phyloP scores from a whole-genome alignment of 1,140 invertebrate genomes.

The Contarinia nasturtii region DNA sequence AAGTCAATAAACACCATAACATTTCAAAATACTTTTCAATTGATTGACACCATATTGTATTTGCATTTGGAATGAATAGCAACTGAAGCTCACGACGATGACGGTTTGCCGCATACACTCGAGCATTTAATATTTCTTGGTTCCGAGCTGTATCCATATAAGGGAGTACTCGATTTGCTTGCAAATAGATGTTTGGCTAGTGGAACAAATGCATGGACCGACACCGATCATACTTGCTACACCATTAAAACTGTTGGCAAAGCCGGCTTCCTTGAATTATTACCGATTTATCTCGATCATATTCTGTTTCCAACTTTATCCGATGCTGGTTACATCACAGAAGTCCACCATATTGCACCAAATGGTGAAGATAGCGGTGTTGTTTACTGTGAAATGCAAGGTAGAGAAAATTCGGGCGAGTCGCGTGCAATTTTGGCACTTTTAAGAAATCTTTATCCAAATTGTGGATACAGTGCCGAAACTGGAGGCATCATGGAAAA shows the following conservation, averaged over 20 bases:
- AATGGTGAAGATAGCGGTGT: conserved; percentile 79
- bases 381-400: conserved; percentile 89
- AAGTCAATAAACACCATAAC: no score
- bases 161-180: conserved; percentile 70
- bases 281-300: conserved; percentile 83
- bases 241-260: conserved; percentile 72
- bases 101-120: conserved; percentile 80
- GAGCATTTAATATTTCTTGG: conserved; percentile 86
- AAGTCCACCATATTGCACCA: conserved; percentile 80
- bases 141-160: conserved; percentile 76
- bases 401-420: conserved; percentile 62
- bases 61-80: conserved; percentile 28
- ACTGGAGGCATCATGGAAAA: conserved; percentile 73
- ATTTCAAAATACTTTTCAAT: no score
- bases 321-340: conserved; percentile 63
- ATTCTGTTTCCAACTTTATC: conserved; percentile 68
- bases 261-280: conserved; percentile 68
- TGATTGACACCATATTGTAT: background rate
- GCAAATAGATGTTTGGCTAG: conserved; percentile 77
- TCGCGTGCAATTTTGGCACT: conserved; percentile 40
- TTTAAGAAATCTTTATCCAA: conserved; percentile 51
- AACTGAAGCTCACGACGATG: conserved; percentile 78
- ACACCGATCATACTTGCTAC: conserved; percentile 69
- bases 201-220: conserved; percentile 66
- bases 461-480: conserved; percentile 61